Base-by-base conservation (phyloP, 2,797 vertebrate genomes). In the Molossus alvarezi region DNA sequence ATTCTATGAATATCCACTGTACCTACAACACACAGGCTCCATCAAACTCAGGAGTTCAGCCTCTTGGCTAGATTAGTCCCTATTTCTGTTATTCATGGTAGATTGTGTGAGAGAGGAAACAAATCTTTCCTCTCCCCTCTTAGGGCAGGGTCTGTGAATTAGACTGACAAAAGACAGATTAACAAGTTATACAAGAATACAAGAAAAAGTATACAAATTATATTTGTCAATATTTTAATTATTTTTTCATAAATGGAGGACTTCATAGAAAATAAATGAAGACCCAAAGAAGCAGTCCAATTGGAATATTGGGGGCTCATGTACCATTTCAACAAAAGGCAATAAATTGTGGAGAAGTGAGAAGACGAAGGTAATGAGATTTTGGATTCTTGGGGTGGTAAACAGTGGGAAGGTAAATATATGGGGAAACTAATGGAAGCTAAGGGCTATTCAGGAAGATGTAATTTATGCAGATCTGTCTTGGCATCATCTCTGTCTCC, bases 241-340 rank as follows among this genome's bases (percentile, higher is more conserved):
- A 20, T 72, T 55, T 18, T 41, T 11, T 51, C 25, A 1, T n/a
- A n/a, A 80, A 41, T 15, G n/a, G 29, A 91, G 37, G 14, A 9
- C 58, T 91, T 73, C 65, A 37, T 17, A 58, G 94, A 73, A 65
- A 75, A 91, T 8, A 53, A 41, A 37, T 13, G 37, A 51, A 73
- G 18, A 58, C 18, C 13, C 33, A 33, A 27, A 88, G 62, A 76
- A 55, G 27, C 3, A n/a, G 29, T 29, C 9, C 51, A 14, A 4
- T 45, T 37, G 0, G 4, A 60, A 13, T 64, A 17, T 2, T 9
- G 20, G 14, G 41, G 17, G 2, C 6, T 18, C 17, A 18, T 29
- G 37, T 27, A 12, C n/a, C n/a, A 45, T 20, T 45, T 48, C 51
- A 79, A 77, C 55, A 48, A 20, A 88, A 45, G 53, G 37, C 8